Evolutionary conservation across 2,113 vertebrate genomes (phyloP).

Genomic region (Heteronetta atricapilla): DNA sequence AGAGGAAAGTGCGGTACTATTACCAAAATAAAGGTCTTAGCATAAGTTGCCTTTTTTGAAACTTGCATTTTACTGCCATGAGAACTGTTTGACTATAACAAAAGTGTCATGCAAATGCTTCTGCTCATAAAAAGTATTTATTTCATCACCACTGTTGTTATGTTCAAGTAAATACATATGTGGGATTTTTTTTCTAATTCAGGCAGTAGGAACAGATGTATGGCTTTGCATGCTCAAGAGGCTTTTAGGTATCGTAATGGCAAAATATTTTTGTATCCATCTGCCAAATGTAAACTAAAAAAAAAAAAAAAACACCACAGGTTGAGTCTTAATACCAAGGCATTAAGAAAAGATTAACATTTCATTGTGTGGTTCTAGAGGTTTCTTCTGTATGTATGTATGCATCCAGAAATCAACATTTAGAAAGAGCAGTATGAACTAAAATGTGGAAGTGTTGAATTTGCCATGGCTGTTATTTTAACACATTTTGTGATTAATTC

Average conservation of each 20-base stretch:
- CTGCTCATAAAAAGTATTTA: not conserved
- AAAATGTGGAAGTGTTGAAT: not conserved
- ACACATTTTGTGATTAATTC: conserved; percentile 20
- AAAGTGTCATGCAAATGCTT: not conserved
- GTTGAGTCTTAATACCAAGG: not conserved
- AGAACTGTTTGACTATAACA: not conserved
- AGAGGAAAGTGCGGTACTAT: not conserved
- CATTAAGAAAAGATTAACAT: not conserved
- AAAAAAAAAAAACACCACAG: not conserved
- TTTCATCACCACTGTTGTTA: fast-evolving
- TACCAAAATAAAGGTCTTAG: not conserved
- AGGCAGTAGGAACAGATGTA: not conserved
- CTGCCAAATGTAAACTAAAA: not conserved
- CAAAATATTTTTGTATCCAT: not conserved
- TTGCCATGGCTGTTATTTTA: not conserved
- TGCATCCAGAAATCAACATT: not conserved
- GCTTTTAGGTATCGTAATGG: not conserved
- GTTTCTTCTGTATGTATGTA: not conserved
- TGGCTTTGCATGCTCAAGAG: not conserved
- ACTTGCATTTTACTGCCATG: not conserved
- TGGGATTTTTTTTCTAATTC: not conserved
- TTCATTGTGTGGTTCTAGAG: not conserved
- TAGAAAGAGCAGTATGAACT: not conserved
- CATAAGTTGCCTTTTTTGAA: not conserved
- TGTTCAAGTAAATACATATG: not conserved